Evolutionary conservation across 2,888 invertebrate species (phyloP).

Genomic region (Amphipyra tragopoginis): DNA sequence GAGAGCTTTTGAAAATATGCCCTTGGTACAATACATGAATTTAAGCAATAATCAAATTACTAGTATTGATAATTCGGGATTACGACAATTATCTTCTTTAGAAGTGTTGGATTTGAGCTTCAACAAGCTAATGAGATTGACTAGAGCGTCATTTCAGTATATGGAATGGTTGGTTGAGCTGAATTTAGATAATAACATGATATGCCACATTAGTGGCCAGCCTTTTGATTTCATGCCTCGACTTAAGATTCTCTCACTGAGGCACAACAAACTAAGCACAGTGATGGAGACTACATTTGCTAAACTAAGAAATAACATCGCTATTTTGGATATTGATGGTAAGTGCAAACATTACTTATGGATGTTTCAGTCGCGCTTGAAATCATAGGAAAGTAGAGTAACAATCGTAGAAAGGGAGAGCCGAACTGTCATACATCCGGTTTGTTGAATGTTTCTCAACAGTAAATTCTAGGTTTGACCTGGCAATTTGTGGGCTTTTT

Average conservation of each 20-base stretch:
- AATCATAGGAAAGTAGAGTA: not conserved
- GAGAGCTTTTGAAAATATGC: slow-evolving; percentile 94
- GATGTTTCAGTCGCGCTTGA: not conserved
- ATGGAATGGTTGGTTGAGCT: slow-evolving; percentile 97
- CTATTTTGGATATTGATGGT: slow-evolving; percentile 96
- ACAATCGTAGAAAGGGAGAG: not conserved
- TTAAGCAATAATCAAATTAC: slow-evolving; percentile 95
- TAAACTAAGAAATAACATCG: slow-evolving; percentile 94
- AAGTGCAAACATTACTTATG: slow-evolving; percentile 61
- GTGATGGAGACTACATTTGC: slow-evolving; percentile 93
- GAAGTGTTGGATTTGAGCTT: slow-evolving; percentile 96
- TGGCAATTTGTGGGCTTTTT: no score
- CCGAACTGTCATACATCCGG: no score
- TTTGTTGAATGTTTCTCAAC: no score
- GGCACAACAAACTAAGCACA: slow-evolving; percentile 93
- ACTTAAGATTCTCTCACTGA: slow-evolving; percentile 94
- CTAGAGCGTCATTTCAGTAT: slow-evolving; percentile 92
- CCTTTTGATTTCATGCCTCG: slow-evolving; percentile 96
- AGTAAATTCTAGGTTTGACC: no score
- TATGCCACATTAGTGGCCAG: slow-evolving; percentile 94
- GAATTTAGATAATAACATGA: slow-evolving; percentile 95
- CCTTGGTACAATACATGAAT: slow-evolving; percentile 94
- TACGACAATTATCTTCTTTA: slow-evolving; percentile 93
- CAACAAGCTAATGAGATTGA: slow-evolving; percentile 93
- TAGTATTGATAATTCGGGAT: slow-evolving; percentile 93